A percentile compares a stretch with the other conserved stretches of the same genome.
phyloP scores from a whole-genome alignment of 2,888 invertebrate genomes.

The Drosophila neonasuta region DNA sequence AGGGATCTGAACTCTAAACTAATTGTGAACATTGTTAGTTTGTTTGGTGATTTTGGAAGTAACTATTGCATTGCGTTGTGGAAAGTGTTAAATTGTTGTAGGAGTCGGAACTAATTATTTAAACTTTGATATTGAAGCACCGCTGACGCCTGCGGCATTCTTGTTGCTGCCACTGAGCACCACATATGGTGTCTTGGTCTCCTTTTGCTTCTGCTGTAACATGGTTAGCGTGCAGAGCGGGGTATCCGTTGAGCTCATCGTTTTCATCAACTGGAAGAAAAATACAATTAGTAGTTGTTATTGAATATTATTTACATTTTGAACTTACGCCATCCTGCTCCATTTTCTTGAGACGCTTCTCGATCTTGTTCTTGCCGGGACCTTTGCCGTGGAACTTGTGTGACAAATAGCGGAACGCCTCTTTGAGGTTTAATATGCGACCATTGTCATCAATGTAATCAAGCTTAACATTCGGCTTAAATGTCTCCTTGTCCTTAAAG shows the following conservation, averaged over 20 bases:
- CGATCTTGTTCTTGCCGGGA: conserved; percentile 98
- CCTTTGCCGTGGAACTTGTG: conserved; percentile 99
- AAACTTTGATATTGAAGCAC: conserved; percentile 80
- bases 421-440: conserved; percentile 94
- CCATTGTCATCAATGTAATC: conserved; percentile 99
- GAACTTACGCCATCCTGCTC: conserved; percentile 92
- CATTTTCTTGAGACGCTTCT: conserved; percentile 96
- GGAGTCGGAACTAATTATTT: conserved; percentile 64
- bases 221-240: conserved; percentile 97
- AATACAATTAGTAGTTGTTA: not conserved
- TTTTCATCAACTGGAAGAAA: conserved; percentile 92
- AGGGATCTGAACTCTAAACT: conserved; percentile 40
- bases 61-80: conserved; percentile 72
- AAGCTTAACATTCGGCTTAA: conserved; percentile 96
- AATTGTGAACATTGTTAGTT: conserved; percentile 20
- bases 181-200: conserved; percentile 95
- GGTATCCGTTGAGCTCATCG: conserved; percentile 99
- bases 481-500: conserved; percentile 94
- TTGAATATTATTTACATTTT: not conserved
- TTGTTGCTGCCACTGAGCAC: conserved; percentile 95
- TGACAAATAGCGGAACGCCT: conserved; percentile 97
- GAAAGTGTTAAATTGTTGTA: not conserved
- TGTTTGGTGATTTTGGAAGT: conserved; percentile 59
- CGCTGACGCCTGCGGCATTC: conserved; percentile 78
- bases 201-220: conserved; percentile 97